Evolutionary conservation across 2,113 vertebrate genomes (phyloP).

Genomic region (Kryptolebias marmoratus): DNA sequence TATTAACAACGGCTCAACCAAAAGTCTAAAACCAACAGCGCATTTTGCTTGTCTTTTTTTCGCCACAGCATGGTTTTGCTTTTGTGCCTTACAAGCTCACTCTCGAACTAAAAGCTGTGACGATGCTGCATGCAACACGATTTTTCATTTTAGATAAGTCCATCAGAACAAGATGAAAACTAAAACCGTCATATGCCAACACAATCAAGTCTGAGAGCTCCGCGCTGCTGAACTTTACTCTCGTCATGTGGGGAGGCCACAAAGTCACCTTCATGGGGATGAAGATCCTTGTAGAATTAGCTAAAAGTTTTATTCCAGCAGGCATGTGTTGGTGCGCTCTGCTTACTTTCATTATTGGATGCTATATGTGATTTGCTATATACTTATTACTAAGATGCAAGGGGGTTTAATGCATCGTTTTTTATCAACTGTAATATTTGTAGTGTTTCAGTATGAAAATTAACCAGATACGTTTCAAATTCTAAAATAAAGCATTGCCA

Average conservation of each 20-base stretch:
- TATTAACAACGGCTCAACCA: constrained; percentile 21
- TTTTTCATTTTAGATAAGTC: not conserved
- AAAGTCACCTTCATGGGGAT: not conserved
- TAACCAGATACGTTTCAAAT: not conserved
- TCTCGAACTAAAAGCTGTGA: not conserved
- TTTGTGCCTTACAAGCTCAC: not conserved
- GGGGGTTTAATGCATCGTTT: not conserved
- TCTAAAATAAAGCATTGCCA: not conserved
- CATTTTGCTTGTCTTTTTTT: not conserved
- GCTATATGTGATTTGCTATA: not conserved
- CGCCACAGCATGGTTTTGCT: not conserved
- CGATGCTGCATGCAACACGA: not conserved
- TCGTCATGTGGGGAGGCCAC: not conserved
- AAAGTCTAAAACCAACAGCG: constrained; percentile 15
- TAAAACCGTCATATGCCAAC: not conserved
- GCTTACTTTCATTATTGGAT: too few relatives aligned
- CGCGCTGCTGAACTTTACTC: not conserved
- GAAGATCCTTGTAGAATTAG: not conserved
- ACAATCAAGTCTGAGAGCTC: not conserved
- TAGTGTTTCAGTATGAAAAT: not conserved
- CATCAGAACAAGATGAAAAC: not conserved
- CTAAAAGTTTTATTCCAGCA: not conserved
- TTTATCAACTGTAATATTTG: too few relatives aligned
- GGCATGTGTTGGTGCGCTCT: not conserved
- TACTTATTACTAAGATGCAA: not conserved